phyloP scores from a whole-genome alignment of 2,888 invertebrate species.

The Lasioglossum calceatum region DNA sequence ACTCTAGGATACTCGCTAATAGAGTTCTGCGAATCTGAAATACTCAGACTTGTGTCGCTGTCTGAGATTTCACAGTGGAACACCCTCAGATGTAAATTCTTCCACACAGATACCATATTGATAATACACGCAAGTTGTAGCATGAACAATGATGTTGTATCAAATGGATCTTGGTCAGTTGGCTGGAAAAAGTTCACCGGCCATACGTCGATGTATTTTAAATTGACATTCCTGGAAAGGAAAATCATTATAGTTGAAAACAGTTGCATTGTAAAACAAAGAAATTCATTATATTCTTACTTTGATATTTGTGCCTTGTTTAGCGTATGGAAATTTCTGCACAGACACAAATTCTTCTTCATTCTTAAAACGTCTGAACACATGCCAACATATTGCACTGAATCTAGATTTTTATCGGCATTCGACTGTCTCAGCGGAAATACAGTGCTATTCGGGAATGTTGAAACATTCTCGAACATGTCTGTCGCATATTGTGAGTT shows the following conservation, averaged over 20 bases:
- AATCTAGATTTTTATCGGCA: constrained; percentile 84
- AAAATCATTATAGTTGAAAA: constrained; percentile 17
- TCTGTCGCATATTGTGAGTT: constrained; percentile 83
- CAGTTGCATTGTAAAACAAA: neutral
- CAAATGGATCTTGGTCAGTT: constrained; percentile 92
- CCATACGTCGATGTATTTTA: constrained; percentile 98
- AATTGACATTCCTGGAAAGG: constrained; percentile 86
- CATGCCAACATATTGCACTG: constrained; percentile 92
- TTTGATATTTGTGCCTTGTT: constrained; percentile 91
- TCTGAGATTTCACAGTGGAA: constrained; percentile 90
- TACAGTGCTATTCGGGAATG: constrained; percentile 82
- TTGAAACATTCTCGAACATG: constrained; percentile 85
- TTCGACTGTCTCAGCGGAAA: constrained; percentile 86
- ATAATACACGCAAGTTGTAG: constrained; percentile 98
- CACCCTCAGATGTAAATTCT: constrained; percentile 92
- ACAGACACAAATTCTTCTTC: constrained; percentile 97
- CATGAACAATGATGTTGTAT: constrained; percentile 96
- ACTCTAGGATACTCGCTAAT: constrained; percentile 80
- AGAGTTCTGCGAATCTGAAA: constrained; percentile 83
- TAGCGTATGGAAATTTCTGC: constrained; percentile 94
- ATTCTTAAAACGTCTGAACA: constrained; percentile 95
- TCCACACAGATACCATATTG: constrained; percentile 96
- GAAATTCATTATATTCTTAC: constrained; percentile 83
- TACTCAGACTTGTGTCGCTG: constrained; percentile 80
- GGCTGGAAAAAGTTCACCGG: constrained; percentile 96